A percentile compares a stretch with the other conserved stretches of the same genome.
These are phyloP conservation scores for Zelleria hepariella DNA, from an alignment of 2,888 invertebrate genomes.

Conservation along the genomic window DNA sequence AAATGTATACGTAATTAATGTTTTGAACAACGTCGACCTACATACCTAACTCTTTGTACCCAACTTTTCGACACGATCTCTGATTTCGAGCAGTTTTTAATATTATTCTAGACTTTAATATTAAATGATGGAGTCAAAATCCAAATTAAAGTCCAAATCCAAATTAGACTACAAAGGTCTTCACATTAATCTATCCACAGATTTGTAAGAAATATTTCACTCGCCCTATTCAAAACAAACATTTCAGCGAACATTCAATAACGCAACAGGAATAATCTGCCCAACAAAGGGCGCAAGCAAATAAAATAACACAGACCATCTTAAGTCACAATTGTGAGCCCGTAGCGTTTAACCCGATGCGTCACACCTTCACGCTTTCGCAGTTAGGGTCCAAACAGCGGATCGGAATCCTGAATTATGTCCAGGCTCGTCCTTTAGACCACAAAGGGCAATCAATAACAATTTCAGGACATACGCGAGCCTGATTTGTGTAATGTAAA, in stretches of 20 bases:
- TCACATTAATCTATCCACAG: too few relatives aligned
- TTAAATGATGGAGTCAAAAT: too few relatives aligned
- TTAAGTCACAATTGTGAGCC: slow-evolving; percentile 6
- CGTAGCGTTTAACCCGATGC: slow-evolving; percentile 18
- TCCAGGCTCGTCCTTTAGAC: slow-evolving; percentile 10
- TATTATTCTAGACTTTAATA: too few relatives aligned
- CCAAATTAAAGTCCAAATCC: too few relatives aligned
- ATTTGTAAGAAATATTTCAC: background rate
- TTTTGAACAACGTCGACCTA: too few relatives aligned
- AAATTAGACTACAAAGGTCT: too few relatives aligned
- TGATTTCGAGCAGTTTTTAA: too few relatives aligned
- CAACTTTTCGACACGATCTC: too few relatives aligned
- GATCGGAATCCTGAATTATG: slow-evolving; percentile 57
- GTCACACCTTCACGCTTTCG: slow-evolving; percentile 29
- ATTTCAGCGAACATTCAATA: background rate
- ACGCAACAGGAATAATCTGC: background rate
- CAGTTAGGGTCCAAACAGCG: slow-evolving; percentile 43
- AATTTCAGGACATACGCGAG: slow-evolving; percentile 44
- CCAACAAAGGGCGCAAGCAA: background rate
- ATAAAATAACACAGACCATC: background rate
- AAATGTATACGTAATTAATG: too few relatives aligned
- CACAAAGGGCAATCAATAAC: slow-evolving; percentile 65
- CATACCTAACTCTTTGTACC: too few relatives aligned
- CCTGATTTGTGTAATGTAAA: slow-evolving; percentile 35
- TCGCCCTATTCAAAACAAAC: background rate